Evolutionary conservation across 2,888 invertebrate species (phyloP).

Genomic region (Cancer borealis): DNA sequence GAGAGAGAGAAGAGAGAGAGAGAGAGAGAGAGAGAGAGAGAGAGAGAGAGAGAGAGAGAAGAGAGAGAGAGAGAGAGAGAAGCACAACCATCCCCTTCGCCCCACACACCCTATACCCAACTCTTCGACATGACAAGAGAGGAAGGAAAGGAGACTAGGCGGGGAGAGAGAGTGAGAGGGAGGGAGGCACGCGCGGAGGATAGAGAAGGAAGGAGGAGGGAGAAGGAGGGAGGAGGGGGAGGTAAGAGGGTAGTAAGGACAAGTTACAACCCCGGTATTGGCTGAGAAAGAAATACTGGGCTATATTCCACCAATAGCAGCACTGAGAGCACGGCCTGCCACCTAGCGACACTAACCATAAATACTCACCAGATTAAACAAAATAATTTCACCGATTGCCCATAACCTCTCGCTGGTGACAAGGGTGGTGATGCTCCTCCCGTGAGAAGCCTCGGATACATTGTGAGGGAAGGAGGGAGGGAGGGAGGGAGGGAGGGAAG

Average conservation of each 20-base stretch:
- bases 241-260: not conserved
- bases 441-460: not conserved
- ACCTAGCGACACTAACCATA: conserved; percentile 36
- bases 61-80: conserved; percentile 35
- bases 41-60: conserved; percentile 41
- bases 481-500: not conserved
- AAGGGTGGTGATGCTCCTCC: not conserved
- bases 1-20: too few relatives aligned
- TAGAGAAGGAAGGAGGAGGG: not conserved
- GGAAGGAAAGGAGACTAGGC: not conserved
- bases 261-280: conserved; percentile 54
- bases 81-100: too few relatives aligned
- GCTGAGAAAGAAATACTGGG: conserved; percentile 53
- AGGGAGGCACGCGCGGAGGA: not conserved
- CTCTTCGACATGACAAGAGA: not conserved
- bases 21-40: not conserved
- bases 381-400: conserved; percentile 44
- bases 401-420: conserved; percentile 2
- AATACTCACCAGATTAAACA: conserved; percentile 53
- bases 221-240: not conserved
- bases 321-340: conserved; percentile 33
- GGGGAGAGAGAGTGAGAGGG: not conserved
- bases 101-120: too few relatives aligned
- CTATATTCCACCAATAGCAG: conserved; percentile 46
- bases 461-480: not conserved